A percentile compares a stretch with the other conserved stretches of the same genome.
These are phyloP conservation scores for Pteropus rufus DNA, from an alignment of 2,797 vertebrate species.

Conservation along the genomic window DNA sequence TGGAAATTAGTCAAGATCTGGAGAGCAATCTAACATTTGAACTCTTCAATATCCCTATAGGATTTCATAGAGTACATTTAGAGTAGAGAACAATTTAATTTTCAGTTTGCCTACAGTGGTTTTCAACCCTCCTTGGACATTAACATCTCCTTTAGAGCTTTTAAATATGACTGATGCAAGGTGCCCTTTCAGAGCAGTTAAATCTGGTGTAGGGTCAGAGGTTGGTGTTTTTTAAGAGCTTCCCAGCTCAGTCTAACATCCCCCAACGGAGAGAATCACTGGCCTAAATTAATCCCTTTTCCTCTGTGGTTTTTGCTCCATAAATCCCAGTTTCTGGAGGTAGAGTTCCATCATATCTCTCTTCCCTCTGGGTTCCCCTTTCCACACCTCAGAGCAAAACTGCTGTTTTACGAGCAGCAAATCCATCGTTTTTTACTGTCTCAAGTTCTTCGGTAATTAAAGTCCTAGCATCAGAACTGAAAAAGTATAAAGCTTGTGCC, in stretches of 20 bases:
- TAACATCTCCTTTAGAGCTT: not conserved
- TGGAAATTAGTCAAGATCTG: not conserved
- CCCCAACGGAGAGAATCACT: not conserved
- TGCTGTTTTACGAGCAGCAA: not conserved
- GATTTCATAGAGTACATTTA: not conserved
- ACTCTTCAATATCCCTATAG: not conserved
- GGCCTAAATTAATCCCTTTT: not conserved
- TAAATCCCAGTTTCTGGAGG: not conserved
- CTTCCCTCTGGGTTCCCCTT: not conserved
- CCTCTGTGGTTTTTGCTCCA: not conserved
- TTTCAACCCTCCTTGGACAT: not conserved
- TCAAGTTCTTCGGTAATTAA: not conserved
- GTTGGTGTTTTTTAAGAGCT: not conserved
- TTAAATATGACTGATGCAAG: not conserved
- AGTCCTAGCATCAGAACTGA: not conserved
- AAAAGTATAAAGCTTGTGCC: not conserved
- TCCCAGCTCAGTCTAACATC: not conserved
- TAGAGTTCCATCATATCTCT: not conserved
- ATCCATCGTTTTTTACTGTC: not conserved
- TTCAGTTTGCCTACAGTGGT: not conserved
- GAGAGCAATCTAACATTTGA: not conserved
- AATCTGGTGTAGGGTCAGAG: not conserved
- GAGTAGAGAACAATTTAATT: not conserved
- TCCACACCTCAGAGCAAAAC: not conserved
- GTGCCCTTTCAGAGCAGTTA: not conserved